phyloP scores from a whole-genome alignment of 2,888 invertebrate genomes.

The Cheilosia soror region DNA sequence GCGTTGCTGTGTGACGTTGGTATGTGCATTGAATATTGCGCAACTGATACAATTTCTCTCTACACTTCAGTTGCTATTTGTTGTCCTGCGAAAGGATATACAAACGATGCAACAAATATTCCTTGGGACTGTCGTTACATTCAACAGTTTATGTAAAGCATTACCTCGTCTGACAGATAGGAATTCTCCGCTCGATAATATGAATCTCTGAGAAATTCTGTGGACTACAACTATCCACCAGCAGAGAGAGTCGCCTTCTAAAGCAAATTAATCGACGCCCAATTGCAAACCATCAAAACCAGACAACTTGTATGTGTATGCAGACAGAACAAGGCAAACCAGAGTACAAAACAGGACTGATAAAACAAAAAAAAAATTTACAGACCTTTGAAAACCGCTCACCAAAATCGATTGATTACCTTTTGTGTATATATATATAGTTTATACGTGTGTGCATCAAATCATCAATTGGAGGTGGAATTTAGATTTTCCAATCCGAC shows the following conservation, averaged over 20 bases:
- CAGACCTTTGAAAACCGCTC: constrained; percentile 23
- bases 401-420: constrained; percentile 63
- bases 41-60: constrained; percentile 23
- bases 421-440: neutral
- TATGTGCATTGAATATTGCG: constrained; percentile 52
- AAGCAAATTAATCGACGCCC: constrained; percentile 41
- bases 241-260: neutral
- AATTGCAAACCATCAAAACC: constrained; percentile 33
- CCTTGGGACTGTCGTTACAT: constrained; percentile 32
- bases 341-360: neutral
- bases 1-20: constrained; percentile 21
- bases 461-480: constrained; percentile 50
- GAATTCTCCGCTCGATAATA: neutral
- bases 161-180: constrained; percentile 2
- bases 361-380: neutral
- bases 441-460: constrained; percentile 22
- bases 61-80: too few relatives aligned
- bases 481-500: constrained; percentile 53
- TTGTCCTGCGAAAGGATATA: constrained; percentile 5
- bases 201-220: neutral
- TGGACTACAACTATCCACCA: neutral
- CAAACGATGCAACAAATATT: constrained; percentile 56
- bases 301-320: constrained; percentile 2
- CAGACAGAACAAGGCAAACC: neutral
- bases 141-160: constrained; percentile 63